phyloP scores from a whole-genome alignment of 2,113 vertebrate genomes.

The Azemiops feae region DNA sequence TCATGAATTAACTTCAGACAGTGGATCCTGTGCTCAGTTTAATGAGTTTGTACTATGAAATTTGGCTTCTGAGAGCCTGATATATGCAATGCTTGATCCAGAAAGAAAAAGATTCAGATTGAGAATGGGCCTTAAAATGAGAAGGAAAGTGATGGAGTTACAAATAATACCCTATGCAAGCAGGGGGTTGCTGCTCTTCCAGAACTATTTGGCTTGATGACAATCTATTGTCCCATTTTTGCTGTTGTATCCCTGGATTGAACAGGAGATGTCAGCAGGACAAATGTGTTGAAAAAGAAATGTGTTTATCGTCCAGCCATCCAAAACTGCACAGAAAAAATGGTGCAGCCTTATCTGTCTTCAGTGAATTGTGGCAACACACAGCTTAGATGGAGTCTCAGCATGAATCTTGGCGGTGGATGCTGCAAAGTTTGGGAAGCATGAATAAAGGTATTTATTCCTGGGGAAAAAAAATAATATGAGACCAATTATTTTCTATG shows the following conservation, averaged over 20 bases:
- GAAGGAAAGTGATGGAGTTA: not conserved
- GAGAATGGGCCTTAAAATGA: not conserved
- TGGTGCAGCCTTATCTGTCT: constrained; percentile 54
- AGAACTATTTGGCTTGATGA: not conserved
- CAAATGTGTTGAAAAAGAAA: constrained; percentile 52
- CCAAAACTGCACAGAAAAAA: constrained; percentile 58
- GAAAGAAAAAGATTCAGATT: not conserved
- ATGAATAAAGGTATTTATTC: constrained; percentile 74
- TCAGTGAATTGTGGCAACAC: constrained; percentile 47
- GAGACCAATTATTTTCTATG: constrained; percentile 76
- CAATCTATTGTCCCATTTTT: constrained; percentile 46
- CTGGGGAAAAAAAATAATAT: constrained; percentile 64
- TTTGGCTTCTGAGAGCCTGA: not conserved
- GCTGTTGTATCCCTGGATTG: constrained; percentile 51
- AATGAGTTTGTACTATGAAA: not conserved
- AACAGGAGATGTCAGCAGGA: constrained; percentile 63
- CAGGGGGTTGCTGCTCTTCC: not conserved
- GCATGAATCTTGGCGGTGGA: constrained; percentile 57
- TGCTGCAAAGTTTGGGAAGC: constrained; percentile 57
- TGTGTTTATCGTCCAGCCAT: constrained; percentile 48
- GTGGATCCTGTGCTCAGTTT: not conserved
- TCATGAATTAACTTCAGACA: not conserved
- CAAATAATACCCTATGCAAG: fast-evolving
- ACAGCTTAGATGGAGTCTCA: constrained; percentile 57
- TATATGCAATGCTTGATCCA: not conserved